Conservation (phyloP, 2,797 vertebrate genomes). For the Gymnopithys bicolor region DNA sequence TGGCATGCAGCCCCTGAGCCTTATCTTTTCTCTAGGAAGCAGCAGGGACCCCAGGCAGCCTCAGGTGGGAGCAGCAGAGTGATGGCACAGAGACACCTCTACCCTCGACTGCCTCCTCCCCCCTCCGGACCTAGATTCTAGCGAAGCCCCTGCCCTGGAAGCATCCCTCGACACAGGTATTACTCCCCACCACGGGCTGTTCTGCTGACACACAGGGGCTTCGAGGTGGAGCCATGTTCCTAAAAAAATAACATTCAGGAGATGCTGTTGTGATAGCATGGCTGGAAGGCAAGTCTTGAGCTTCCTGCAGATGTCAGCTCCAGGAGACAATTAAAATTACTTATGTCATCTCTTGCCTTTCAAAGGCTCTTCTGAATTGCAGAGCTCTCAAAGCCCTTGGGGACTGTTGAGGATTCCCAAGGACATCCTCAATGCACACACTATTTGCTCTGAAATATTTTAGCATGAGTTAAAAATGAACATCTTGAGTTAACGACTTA, state of each 20-base stretch:
- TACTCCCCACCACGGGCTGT: background rate
- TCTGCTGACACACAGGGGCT: background rate
- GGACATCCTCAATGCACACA: background rate
- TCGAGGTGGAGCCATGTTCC: background rate
- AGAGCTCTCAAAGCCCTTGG: background rate
- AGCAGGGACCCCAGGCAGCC: conserved; percentile 40
- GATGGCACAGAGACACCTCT: conserved; percentile 26
- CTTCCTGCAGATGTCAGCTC: background rate
- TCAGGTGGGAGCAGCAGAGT: conserved; percentile 37
- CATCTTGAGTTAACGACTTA: background rate
- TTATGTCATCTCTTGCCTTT: background rate
- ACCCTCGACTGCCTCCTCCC: background rate
- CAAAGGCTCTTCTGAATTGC: background rate
- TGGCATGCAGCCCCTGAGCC: background rate
- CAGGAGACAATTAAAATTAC: background rate
- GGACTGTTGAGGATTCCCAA: background rate
- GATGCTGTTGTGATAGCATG: background rate
- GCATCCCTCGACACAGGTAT: conserved; percentile 18
- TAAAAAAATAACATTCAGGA: background rate
- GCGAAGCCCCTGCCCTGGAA: conserved; percentile 11
- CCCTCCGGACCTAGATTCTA: conserved; percentile 3
- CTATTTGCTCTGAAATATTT: background rate
- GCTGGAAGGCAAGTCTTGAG: background rate
- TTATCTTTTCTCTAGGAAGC: conserved; percentile 51
- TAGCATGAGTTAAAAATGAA: background rate